These are phyloP conservation scores for Armadillidium nasatum DNA, from an alignment of 1,140 invertebrate species.

Conservation along the genomic window DNA sequence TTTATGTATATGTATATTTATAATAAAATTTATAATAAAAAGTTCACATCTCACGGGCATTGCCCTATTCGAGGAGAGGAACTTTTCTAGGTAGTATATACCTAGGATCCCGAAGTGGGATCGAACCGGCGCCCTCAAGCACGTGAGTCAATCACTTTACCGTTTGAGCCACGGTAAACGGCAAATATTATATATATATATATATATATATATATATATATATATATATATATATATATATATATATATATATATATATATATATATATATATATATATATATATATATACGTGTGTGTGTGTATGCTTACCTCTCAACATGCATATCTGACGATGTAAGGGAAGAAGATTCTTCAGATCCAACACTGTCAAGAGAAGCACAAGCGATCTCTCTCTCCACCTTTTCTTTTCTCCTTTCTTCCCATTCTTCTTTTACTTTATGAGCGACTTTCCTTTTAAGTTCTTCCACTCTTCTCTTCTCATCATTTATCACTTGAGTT, in stretches of 20 bases:
- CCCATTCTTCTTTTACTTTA: constrained; percentile 80
- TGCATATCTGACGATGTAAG: constrained; percentile 61
- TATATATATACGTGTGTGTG: background rate
- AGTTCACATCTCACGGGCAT: no score
- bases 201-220: no score
- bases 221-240: background rate
- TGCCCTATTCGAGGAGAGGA: no score
- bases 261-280: constrained; percentile 8
- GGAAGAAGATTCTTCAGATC: constrained; percentile 58
- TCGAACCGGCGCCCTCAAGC: no score
- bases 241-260: background rate
- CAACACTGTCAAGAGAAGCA: constrained; percentile 64
- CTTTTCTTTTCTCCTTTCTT: constrained; percentile 54
- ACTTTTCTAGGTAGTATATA: no score
- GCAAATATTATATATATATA: no score
- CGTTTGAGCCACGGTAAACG: no score
- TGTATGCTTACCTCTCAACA: constrained; percentile 58
- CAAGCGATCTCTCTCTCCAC: constrained; percentile 59
- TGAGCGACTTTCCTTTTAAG: constrained; percentile 79
- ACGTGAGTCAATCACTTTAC: no score
- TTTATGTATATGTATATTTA: no score
- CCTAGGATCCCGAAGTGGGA: no score
- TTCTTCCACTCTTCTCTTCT: constrained; percentile 76
- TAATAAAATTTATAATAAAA: no score
- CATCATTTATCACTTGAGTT: constrained; percentile 83